phyloP scores from a whole-genome alignment of 2,797 vertebrate genomes.

The Coregonus suidteri region DNA sequence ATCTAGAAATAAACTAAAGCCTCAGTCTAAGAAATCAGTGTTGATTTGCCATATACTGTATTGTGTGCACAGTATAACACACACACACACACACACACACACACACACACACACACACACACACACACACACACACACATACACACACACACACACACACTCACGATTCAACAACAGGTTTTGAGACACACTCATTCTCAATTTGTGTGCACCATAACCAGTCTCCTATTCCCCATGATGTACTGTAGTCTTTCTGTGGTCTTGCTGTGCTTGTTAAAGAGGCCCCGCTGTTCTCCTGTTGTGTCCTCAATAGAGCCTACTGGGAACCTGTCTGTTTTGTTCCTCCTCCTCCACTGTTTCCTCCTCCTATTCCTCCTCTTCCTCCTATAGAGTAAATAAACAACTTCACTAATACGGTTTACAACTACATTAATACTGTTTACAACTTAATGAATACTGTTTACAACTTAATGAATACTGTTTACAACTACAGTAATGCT shows the following conservation, averaged over 20 bases:
- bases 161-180: neutral
- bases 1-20: too few relatives aligned
- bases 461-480: too few relatives aligned
- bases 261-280: slow-evolving; percentile 4
- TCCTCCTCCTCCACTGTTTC: neutral
- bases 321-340: slow-evolving; percentile 8
- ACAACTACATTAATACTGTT: too few relatives aligned
- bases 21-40: too few relatives aligned
- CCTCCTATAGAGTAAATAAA: neutral
- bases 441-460: too few relatives aligned
- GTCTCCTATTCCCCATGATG: neutral
- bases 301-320: slow-evolving; percentile 7
- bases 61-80: neutral
- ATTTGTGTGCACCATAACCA: neutral
- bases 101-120: neutral
- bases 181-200: neutral
- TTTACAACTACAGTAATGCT: too few relatives aligned
- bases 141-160: neutral
- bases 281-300: slow-evolving; percentile 6
- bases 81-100: too few relatives aligned
- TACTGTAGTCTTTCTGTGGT: neutral
- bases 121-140: neutral
- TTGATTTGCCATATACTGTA: too few relatives aligned
- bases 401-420: too few relatives aligned
- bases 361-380: neutral